Evolutionary conservation across 2,113 vertebrate species (phyloP).

Genomic region (Cisticola juncidis): DNA sequence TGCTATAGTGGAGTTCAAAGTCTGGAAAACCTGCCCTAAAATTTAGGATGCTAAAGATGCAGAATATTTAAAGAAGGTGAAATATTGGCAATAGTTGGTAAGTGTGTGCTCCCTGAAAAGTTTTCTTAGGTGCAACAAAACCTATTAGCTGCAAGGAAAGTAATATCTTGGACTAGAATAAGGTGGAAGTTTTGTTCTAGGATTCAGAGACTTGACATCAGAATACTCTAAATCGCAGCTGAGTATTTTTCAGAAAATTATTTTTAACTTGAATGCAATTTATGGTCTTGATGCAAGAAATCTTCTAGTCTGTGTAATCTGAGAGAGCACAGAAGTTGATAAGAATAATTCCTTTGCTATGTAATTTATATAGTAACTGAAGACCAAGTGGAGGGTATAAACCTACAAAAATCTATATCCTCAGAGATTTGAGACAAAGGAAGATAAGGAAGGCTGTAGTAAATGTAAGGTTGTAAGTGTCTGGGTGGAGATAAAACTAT

Average conservation of each 20-base stretch:
- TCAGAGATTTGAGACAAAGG: not conserved
- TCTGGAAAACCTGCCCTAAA: not conserved
- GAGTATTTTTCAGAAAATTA: not conserved
- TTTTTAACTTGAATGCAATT: not conserved
- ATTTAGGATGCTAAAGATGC: not conserved
- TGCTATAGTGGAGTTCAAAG: not conserved
- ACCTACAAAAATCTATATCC: not conserved
- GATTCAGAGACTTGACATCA: not conserved
- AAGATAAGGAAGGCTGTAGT: not conserved
- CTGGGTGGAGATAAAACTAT: not conserved
- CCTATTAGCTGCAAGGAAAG: not conserved
- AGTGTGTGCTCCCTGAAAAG: not conserved
- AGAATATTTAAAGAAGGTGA: not conserved
- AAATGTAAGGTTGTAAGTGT: not conserved
- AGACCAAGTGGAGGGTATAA: not conserved
- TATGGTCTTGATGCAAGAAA: not conserved
- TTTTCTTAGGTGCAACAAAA: not conserved
- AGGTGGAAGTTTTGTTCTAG: not conserved
- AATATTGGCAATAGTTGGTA: not conserved
- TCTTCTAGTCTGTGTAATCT: not conserved
- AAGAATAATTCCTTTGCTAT: not conserved
- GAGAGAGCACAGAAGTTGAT: not conserved
- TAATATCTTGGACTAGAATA: not conserved
- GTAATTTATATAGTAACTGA: not conserved
- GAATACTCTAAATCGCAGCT: not conserved